These are phyloP conservation scores for Morone chrysops DNA, from an alignment of 2,113 vertebrate species.

Conservation along the genomic window DNA sequence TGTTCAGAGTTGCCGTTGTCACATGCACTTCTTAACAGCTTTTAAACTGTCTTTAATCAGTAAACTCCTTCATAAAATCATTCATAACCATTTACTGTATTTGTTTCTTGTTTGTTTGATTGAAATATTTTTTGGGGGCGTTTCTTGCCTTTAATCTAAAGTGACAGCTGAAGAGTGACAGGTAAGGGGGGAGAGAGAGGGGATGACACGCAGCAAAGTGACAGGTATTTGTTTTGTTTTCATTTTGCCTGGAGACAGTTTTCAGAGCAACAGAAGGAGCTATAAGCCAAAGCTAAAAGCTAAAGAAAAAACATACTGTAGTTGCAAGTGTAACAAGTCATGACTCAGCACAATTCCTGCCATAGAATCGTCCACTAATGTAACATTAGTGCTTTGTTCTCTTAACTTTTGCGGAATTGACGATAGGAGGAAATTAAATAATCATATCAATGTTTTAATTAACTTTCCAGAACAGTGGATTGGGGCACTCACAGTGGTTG, in stretches of 20 bases:
- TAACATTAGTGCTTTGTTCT: background rate
- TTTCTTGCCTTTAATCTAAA: no score
- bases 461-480: background rate
- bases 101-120: background rate
- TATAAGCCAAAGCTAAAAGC: background rate
- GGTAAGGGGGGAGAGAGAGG: no score
- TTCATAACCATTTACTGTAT: background rate
- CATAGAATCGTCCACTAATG: no score
- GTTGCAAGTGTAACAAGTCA: no score
- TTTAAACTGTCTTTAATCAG: background rate
- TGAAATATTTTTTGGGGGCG: no score
- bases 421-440: background rate
- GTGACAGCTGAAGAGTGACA: no score
- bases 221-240: background rate
- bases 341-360: no score
- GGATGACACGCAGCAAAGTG: no score
- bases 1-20: background rate
- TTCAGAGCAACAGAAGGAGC: no score
- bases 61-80: background rate
- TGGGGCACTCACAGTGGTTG: background rate
- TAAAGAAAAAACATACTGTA: background rate
- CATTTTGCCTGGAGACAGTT: background rate
- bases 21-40: background rate
- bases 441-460: background rate
- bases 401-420: background rate